These are phyloP conservation scores for Eubasilissa regina DNA, from an alignment of 1,140 invertebrate species.

Conservation along the genomic window DNA sequence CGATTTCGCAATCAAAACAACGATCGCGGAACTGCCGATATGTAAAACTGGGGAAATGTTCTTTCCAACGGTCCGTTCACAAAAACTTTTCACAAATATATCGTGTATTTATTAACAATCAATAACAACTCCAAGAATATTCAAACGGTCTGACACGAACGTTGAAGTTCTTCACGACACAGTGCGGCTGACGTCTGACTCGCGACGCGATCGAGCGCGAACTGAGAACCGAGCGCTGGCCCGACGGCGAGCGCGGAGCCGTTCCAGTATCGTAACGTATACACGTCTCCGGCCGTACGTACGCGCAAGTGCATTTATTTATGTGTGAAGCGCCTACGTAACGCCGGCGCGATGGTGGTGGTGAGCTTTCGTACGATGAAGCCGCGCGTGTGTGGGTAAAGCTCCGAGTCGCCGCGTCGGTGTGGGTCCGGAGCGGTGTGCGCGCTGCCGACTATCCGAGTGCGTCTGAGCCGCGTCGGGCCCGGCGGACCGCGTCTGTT, in stretches of 20 bases:
- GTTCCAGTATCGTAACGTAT: slow-evolving; percentile 50
- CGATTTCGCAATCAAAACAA: slow-evolving; percentile 50
- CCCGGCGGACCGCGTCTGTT: slow-evolving; percentile 31
- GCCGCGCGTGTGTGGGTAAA: slow-evolving; percentile 39
- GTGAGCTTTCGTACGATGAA: slow-evolving; percentile 10
- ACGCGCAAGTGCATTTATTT: slow-evolving; percentile 54
- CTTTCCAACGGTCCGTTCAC: background rate
- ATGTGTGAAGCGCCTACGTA: slow-evolving; percentile 53
- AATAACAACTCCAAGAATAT: slow-evolving; percentile 31
- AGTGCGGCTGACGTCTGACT: slow-evolving; percentile 19
- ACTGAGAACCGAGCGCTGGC: slow-evolving; percentile 29
- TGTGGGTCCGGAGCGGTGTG: slow-evolving; percentile 4
- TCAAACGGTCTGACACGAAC: slow-evolving; percentile 11
- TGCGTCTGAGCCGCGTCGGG: slow-evolving; percentile 28
- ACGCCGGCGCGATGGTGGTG: slow-evolving; percentile 39
- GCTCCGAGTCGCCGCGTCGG: slow-evolving; percentile 1
- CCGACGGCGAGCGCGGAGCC: slow-evolving; percentile 18
- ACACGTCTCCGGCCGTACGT: slow-evolving; percentile 48
- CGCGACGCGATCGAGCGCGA: slow-evolving; percentile 24
- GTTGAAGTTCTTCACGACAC: slow-evolving; percentile 3
- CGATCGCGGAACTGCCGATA: slow-evolving; percentile 13
- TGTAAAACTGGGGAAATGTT: slow-evolving; percentile 4
- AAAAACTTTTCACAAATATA: slow-evolving; percentile 23
- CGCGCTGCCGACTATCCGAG: slow-evolving; percentile 12
- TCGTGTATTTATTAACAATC: background rate